Percentiles rank a stretch among this genome's conserved stretches.
Evolutionary conservation across 2,113 vertebrate genomes (phyloP).

Genomic region (Lagopus muta): DNA sequence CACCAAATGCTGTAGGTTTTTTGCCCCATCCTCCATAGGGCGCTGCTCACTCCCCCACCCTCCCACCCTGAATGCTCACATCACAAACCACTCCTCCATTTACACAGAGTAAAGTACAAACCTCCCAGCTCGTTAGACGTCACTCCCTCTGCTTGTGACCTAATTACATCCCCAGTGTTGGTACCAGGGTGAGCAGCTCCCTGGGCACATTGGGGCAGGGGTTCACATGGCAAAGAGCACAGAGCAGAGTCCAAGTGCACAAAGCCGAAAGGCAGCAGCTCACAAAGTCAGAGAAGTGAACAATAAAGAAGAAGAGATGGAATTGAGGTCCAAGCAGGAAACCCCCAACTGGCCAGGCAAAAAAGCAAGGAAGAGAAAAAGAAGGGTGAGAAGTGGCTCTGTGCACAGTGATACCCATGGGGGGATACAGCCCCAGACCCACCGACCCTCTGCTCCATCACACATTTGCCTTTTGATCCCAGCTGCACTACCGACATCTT

Average conservation of each 20-base stretch:
- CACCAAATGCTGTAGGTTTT: fast-evolving
- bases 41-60: neutral
- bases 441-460: neutral
- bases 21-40: neutral
- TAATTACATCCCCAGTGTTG: neutral
- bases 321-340: neutral
- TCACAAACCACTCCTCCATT: fast-evolving
- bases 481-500: neutral
- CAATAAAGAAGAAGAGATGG: neutral
- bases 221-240: no score
- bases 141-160: neutral
- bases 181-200: no score
- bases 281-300: fast-evolving
- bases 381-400: neutral
- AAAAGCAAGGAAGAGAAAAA: neutral
- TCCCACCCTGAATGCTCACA: neutral
- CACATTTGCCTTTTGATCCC: neutral
- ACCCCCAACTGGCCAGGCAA: neutral
- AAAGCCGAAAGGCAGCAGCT: neutral
- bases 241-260: fast-evolving
- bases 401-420: fast-evolving
- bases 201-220: no score
- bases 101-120: neutral
- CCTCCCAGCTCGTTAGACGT: neutral
- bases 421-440: neutral